Percentiles rank a stretch among this genome's conserved stretches.
phyloP scores from a whole-genome alignment of 2,113 vertebrate species.

The Chloroceryle aenea region DNA sequence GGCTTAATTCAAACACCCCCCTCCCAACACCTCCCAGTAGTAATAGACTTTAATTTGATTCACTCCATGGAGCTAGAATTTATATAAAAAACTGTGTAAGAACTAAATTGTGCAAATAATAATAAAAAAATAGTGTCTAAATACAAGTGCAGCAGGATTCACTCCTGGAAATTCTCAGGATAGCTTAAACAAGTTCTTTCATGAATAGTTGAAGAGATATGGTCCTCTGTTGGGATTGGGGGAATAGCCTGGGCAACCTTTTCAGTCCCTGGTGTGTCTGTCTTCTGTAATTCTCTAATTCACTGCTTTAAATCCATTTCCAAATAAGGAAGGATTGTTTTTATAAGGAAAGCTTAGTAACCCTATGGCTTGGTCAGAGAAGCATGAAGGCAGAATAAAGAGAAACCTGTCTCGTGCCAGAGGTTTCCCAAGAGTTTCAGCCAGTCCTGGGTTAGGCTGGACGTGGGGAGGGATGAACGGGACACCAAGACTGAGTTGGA shows the following conservation, averaged over 20 bases:
- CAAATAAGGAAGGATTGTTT: background rate
- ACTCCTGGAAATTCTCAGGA: background rate
- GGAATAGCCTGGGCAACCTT: background rate
- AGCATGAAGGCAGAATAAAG: background rate
- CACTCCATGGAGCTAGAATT: background rate
- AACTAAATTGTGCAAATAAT: background rate
- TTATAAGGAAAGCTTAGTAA: background rate
- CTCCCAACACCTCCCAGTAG: background rate
- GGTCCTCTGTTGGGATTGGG: background rate
- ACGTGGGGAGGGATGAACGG: background rate
- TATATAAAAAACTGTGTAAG: background rate
- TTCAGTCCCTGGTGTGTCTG: background rate
- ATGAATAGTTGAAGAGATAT: background rate
- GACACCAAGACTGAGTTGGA: background rate
- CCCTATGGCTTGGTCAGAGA: background rate
- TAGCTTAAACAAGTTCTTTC: background rate
- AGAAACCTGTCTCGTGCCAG: background rate
- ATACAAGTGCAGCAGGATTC: background rate
- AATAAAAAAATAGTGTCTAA: background rate
- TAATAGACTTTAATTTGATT: background rate
- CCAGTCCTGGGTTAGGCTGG: background rate
- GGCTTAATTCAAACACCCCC: background rate
- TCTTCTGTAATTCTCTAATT: background rate
- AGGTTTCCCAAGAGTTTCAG: background rate
- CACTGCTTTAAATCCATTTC: background rate